These are phyloP conservation scores for Ips typographus DNA, from an alignment of 1,140 invertebrate genomes.

Conservation along the genomic window DNA sequence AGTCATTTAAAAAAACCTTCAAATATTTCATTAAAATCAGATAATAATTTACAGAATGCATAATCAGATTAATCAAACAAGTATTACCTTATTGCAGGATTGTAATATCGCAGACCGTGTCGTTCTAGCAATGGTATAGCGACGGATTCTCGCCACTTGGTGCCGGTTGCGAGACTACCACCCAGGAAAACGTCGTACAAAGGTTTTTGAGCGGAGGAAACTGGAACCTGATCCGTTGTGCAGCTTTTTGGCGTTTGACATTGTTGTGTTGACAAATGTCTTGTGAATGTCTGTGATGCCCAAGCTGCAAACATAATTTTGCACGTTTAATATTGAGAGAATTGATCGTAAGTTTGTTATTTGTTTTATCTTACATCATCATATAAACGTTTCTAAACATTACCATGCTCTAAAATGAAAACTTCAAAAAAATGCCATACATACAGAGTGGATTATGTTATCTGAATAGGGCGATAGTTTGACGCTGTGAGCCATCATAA, in stretches of 20 bases:
- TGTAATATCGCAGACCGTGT: slow-evolving; percentile 57
- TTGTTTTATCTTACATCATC: too few relatives aligned
- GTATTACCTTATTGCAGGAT: slow-evolving; percentile 53
- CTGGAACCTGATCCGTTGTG: slow-evolving; percentile 1
- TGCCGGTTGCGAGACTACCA: slow-evolving; percentile 55
- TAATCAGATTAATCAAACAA: not conserved
- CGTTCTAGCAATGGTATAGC: slow-evolving; percentile 51
- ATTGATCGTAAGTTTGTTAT: too few relatives aligned
- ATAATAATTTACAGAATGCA: not conserved
- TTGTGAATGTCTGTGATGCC: slow-evolving; percentile 43
- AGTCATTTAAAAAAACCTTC: not conserved
- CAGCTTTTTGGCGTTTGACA: slow-evolving; percentile 20
- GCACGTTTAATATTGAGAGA: not conserved
- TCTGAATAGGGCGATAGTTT: too few relatives aligned
- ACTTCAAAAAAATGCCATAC: too few relatives aligned
- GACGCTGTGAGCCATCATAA: too few relatives aligned
- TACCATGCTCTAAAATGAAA: too few relatives aligned
- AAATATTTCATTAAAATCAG: slow-evolving; percentile 1
- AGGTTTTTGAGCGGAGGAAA: not conserved
- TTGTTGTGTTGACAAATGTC: slow-evolving; percentile 40
- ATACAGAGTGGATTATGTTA: too few relatives aligned
- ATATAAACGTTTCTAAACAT: too few relatives aligned
- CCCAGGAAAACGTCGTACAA: slow-evolving; percentile 57
- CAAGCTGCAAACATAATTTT: slow-evolving; percentile 41
- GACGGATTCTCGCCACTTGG: slow-evolving; percentile 47